Evolutionary conservation across 2,113 vertebrate genomes (phyloP), one percentile per base, ranked within the genome.

Genomic region (Phyllostomus discolor): DNA sequence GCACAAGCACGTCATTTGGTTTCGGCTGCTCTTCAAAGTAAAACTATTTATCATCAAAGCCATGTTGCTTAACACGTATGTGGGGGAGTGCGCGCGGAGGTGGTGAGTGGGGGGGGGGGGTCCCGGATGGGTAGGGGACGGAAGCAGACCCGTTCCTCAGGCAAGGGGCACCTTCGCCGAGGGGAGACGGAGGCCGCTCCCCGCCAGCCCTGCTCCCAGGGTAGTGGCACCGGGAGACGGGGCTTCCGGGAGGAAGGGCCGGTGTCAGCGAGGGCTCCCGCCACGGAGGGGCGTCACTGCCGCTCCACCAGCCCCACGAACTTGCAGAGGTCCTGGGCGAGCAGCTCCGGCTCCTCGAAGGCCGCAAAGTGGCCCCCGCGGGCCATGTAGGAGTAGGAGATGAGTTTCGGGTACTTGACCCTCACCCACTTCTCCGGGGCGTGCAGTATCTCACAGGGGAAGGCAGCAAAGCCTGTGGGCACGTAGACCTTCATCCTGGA

Each of bases 311-410:
- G 96, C 28, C 79, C 96, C 86, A 99, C 95, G 59, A 99, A 99
- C 1, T 98, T 98, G 59, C 91, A 48, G 94, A 99, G 97, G 90
- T 99, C 98, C 96, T 89, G 95, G 72, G 98, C 98, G 8, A 99
- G 97, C 76, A 99, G 97, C 83, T 97, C 87, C 0, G 99, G 98
- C 88, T 99, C 98, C 91, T 99, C 98, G 0, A 99, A 98, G 94
- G 98, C 98, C 5, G 98, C 98, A 0, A 99, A 99, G 91, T 99
- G 98, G 41, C 98, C 98, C 10, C 98, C 98, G 1, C 50, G 93
- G 38, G 98, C 81, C 98, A 99, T 98, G 96, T 98, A 98, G n/a
- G 96, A 97, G 78, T 98, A 99, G 67, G 98, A 98, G 72, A 98
- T 3, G 0, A 99, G 98, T 38, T 98, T 98, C 67, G 96, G 96